These are phyloP conservation scores for Lepus americanus DNA, from an alignment of 2,113 vertebrate genomes.

Conservation along the genomic window DNA sequence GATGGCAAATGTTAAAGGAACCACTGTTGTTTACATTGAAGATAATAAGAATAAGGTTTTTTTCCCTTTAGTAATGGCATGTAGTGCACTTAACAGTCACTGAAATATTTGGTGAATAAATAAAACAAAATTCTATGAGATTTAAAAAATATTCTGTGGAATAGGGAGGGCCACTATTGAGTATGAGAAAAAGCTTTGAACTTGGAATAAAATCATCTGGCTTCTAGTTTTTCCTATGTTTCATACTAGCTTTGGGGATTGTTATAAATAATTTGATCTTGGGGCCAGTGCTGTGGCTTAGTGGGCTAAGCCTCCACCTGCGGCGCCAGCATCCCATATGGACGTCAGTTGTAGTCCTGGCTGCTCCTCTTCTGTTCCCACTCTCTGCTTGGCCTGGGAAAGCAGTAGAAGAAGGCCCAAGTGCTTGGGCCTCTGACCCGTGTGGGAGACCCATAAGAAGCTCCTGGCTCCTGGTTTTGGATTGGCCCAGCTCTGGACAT, in stretches of 20 bases:
- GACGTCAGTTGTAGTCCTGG: no score
- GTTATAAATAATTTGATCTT: constrained; percentile 1
- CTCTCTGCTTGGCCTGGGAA: no score
- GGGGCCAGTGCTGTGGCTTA: no score
- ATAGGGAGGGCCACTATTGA: not conserved
- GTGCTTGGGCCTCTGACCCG: no score
- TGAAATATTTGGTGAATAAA: not conserved
- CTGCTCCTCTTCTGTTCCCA: no score
- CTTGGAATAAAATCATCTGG: not conserved
- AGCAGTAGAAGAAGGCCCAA: no score
- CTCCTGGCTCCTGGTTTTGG: no score
- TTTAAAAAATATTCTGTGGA: not conserved
- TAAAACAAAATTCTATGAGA: not conserved
- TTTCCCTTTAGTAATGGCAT: not conserved
- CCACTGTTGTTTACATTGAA: not conserved
- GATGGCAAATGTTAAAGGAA: not conserved
- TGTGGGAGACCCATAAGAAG: no score
- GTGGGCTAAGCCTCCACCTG: no score
- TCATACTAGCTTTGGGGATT: not conserved
- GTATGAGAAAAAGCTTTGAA: not conserved
- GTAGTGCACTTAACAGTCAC: not conserved
- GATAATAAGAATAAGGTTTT: not conserved
- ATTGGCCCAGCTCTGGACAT: no score
- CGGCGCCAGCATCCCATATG: no score
- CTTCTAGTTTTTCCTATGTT: not conserved